phyloP scores from a whole-genome alignment of 2,113 vertebrate species.

The Otocyon megalotis region DNA sequence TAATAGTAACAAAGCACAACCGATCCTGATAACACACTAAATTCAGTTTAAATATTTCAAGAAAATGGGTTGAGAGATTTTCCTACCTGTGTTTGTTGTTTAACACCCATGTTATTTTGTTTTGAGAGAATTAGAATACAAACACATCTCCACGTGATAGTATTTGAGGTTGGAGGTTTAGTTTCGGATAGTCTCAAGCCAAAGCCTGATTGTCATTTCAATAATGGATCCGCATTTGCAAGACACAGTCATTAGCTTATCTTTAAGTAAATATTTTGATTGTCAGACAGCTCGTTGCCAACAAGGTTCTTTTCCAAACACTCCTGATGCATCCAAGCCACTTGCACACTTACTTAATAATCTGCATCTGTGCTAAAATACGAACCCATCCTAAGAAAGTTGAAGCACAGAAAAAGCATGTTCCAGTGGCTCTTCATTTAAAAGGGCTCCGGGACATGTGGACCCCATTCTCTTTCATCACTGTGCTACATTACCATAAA shows the following conservation, averaged over 20 bases:
- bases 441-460: conserved; percentile 55
- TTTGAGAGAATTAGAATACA: background rate
- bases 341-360: conserved; percentile 75
- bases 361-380: conserved; percentile 46
- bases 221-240: conserved; percentile 76
- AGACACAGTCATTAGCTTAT: conserved; percentile 79
- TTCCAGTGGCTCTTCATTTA: conserved; percentile 67
- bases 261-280: conserved; percentile 87
- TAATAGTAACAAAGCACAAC: background rate
- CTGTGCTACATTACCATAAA: conserved; percentile 84
- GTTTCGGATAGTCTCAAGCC: conserved; percentile 61
- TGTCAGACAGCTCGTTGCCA: conserved; percentile 79
- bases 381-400: conserved; percentile 74
- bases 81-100: background rate
- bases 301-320: conserved; percentile 74
- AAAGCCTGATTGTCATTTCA: conserved; percentile 75
- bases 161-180: conserved; percentile 44
- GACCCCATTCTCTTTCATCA: conserved; percentile 75
- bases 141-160: background rate
- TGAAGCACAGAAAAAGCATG: conserved; percentile 58
- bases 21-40: background rate
- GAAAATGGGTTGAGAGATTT: conserved; percentile 26
- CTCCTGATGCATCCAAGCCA: conserved; percentile 63
- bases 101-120: conserved; percentile 10
- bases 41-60: background rate